Conservation (phyloP, 2,113 vertebrate species). For the Proteles cristata region DNA sequence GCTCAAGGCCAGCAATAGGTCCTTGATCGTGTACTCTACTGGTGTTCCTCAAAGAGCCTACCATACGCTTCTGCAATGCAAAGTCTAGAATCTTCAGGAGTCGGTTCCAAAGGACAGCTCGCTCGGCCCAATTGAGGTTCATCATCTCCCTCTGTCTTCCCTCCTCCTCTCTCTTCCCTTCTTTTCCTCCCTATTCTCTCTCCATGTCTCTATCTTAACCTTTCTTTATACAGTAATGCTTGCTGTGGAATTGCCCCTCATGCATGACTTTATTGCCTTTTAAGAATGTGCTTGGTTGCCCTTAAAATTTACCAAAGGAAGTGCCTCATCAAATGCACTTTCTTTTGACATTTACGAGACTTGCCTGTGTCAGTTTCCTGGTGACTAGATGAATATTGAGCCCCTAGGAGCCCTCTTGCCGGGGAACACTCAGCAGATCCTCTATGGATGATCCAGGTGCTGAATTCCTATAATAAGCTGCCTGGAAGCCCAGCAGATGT, state of each 20-base stretch:
- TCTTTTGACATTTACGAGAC: not conserved
- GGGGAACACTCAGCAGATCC: not conserved
- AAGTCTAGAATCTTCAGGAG: not conserved
- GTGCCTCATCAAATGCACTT: not conserved
- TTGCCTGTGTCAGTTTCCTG: not conserved
- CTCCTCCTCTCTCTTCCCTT: not conserved
- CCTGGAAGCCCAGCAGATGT: slow-evolving; percentile 82
- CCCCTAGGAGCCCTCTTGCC: not conserved
- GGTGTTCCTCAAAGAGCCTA: not conserved
- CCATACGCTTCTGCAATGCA: not conserved
- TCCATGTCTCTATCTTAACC: not conserved
- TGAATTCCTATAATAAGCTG: slow-evolving; percentile 80
- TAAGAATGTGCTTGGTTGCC: not conserved
- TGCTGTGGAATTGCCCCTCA: not conserved
- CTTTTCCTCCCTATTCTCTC: not conserved
- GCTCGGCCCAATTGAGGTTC: not conserved
- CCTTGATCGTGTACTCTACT: not conserved
- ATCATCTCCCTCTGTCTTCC: not conserved
- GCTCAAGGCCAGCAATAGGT: not conserved
- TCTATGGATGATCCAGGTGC: slow-evolving; percentile 71
- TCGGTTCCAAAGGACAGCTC: not conserved
- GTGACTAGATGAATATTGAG: not conserved
- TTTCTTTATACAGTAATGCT: not conserved
- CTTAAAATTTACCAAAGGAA: slow-evolving; percentile 24
- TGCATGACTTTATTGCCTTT: not conserved